Evolutionary conservation across 2,888 invertebrate species (phyloP).

Genomic region (Drosophila diplacantha): DNA sequence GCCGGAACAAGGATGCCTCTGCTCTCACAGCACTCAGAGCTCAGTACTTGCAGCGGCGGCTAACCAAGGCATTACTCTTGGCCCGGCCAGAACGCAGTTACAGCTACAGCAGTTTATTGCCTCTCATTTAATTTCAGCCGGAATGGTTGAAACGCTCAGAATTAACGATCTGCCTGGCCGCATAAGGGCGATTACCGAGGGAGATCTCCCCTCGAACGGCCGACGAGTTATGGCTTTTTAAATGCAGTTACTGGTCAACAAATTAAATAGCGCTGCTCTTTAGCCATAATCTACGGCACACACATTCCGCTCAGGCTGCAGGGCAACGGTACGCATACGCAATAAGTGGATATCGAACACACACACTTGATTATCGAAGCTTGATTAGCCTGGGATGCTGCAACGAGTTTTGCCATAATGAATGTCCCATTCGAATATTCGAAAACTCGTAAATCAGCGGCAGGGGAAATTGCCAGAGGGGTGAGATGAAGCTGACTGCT

Average conservation of each 20-base stretch:
- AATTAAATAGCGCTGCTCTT: slow-evolving; percentile 46
- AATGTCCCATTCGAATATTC: slow-evolving; percentile 10
- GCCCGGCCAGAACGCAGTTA: slow-evolving; percentile 19
- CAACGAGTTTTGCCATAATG: slow-evolving; percentile 10
- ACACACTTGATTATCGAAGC: slow-evolving; percentile 17
- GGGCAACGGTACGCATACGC: background rate
- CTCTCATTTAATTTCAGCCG: slow-evolving; percentile 54
- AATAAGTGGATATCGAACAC: background rate
- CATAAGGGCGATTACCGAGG: slow-evolving; percentile 29
- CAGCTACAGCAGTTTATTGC: slow-evolving; percentile 42
- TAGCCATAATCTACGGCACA: slow-evolving; percentile 21
- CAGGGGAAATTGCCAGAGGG: slow-evolving; percentile 22
- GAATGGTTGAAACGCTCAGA: slow-evolving; percentile 35
- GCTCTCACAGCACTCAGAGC: background rate
- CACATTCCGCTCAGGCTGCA: slow-evolving; percentile 8
- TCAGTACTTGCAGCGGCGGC: slow-evolving; percentile 1
- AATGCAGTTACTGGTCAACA: slow-evolving; percentile 46
- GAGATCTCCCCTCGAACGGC: slow-evolving; percentile 17
- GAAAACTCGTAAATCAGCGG: slow-evolving; percentile 36
- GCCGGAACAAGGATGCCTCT: background rate
- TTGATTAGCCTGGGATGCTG: slow-evolving; percentile 16
- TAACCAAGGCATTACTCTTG: slow-evolving; percentile 35
- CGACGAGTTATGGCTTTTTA: slow-evolving; percentile 44
- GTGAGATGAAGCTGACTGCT: slow-evolving; percentile 13
- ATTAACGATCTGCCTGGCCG: slow-evolving; percentile 56